These are phyloP conservation scores for Callimorpha dominula DNA, from an alignment of 2,888 invertebrate species.

Conservation along the genomic window DNA sequence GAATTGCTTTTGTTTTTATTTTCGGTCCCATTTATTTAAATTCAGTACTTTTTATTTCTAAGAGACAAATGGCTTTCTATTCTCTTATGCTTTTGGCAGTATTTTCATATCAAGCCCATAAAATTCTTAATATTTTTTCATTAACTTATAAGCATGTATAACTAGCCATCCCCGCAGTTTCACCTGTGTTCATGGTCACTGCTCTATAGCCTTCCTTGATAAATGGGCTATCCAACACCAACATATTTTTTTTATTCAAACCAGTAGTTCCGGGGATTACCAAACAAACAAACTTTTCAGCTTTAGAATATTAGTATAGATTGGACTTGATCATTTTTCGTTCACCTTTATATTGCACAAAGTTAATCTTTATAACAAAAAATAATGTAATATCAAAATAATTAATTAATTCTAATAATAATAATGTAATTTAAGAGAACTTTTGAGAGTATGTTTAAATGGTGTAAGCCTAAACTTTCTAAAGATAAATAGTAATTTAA, in stretches of 20 bases:
- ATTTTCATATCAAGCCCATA: not conserved
- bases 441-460: not conserved
- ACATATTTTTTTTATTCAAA: no score
- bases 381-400: not conserved
- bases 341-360: not conserved
- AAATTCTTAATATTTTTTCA: not conserved
- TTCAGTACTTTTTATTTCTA: not conserved
- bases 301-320: no score
- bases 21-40: conserved; percentile 10
- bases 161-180: no score
- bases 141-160: no score
- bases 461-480: not conserved
- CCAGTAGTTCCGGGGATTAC: no score
- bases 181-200: no score
- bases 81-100: not conserved
- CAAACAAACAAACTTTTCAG: no score
- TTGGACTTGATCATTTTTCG: not conserved
- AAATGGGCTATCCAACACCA: no score
- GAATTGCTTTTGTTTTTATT: conserved; percentile 19
- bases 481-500: not conserved
- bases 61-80: not conserved
- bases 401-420: not conserved
- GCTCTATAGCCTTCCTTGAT: no score
- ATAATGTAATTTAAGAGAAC: not conserved
- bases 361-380: not conserved